These are phyloP conservation scores for Caenorhabditis inopinata DNA, from an alignment of 1,140 invertebrate genomes.

Conservation along the genomic window DNA sequence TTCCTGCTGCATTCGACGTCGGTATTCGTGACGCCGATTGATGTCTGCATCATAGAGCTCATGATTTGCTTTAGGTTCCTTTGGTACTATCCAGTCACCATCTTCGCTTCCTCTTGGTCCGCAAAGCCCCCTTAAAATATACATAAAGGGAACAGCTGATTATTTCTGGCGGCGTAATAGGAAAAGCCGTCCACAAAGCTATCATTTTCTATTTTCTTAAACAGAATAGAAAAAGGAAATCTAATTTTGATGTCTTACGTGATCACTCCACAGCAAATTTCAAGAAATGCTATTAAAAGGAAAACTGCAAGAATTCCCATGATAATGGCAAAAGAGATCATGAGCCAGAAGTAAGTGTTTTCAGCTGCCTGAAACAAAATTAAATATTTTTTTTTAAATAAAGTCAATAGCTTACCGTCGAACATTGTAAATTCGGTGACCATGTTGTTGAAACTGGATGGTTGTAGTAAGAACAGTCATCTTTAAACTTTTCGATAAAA, in stretches of 20 bases:
- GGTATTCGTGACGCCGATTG: not conserved
- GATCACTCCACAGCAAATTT: constrained; percentile 23
- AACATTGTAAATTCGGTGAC: not conserved
- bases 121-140: not conserved
- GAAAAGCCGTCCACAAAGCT: not conserved
- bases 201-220: not conserved
- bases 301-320: constrained; percentile 39
- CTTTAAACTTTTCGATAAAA: too few relatives aligned
- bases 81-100: not conserved
- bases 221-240: not conserved
- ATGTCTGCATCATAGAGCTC: constrained; percentile 13
- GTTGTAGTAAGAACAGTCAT: not conserved
- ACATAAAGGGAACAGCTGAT: not conserved
- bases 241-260: constrained; percentile 23
- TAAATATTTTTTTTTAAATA: not conserved
- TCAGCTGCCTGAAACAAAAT: constrained; percentile 39
- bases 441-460: not conserved
- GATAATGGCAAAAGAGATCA: constrained; percentile 42
- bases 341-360: constrained; percentile 49
- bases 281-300: constrained; percentile 28
- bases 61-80: not conserved
- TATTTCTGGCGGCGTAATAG: constrained; percentile 12
- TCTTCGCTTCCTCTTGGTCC: not conserved
- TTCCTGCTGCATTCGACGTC: not conserved
- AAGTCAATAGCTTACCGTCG: not conserved